Percentiles rank a stretch among this genome's conserved stretches.
Evolutionary conservation across 2,113 vertebrate genomes (phyloP).

Genomic region (Epinephelus lanceolatus): DNA sequence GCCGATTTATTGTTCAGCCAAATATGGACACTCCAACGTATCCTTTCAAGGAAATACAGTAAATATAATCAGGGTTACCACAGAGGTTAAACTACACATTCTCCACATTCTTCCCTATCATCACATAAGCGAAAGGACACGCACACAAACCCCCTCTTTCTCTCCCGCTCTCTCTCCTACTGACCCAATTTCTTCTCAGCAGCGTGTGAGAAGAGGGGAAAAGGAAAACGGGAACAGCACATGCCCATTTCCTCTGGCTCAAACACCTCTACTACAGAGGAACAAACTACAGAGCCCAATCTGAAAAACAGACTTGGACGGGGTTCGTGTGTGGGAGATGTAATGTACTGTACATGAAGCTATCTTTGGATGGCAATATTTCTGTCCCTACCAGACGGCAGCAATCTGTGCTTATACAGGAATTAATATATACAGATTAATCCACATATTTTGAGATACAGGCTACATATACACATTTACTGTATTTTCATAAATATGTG

Average conservation of each 20-base stretch:
- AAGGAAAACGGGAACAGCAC: constrained; percentile 61
- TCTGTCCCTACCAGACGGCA: not conserved
- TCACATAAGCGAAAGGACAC: constrained; percentile 65
- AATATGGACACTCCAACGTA: constrained; percentile 28
- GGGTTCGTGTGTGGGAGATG: not conserved
- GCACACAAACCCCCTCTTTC: constrained; percentile 25
- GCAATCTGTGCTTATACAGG: not conserved
- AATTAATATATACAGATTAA: not conserved
- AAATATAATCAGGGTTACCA: constrained; percentile 43
- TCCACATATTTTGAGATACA: not conserved
- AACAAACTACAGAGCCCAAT: constrained; percentile 35
- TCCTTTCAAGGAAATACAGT: constrained; percentile 66
- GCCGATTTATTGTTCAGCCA: constrained; percentile 25
- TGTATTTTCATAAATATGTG: not conserved
- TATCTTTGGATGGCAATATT: not conserved
- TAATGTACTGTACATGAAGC: not conserved
- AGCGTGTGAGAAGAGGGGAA: constrained; percentile 56
- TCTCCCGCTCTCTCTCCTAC: constrained; percentile 64
- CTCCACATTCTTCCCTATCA: constrained; percentile 62
- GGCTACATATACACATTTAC: not conserved
- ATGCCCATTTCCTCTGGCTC: constrained; percentile 75
- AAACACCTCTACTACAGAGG: constrained; percentile 60
- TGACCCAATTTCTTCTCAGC: constrained; percentile 78
- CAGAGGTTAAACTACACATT: constrained; percentile 65
- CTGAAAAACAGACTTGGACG: constrained; percentile 30